Evolutionary conservation across 2,888 invertebrate species (phyloP).

Genomic region (Nysson spinosus): DNA sequence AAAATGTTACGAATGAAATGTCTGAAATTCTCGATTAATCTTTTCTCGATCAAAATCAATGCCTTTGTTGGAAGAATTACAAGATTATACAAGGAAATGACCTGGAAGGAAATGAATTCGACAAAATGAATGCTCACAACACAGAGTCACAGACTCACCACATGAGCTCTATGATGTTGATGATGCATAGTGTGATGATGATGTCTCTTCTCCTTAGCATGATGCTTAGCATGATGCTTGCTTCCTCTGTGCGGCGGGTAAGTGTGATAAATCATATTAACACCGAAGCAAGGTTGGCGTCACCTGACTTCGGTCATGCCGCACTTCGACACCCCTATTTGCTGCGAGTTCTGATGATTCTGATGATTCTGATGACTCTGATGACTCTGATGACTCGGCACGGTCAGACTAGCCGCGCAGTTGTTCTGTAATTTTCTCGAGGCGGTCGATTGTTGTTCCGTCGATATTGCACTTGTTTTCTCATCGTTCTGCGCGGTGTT

Average conservation of each 20-base stretch:
- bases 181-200: constrained; percentile 73
- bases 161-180: constrained; percentile 71
- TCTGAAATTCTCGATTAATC: too few relatives aligned
- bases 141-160: constrained; percentile 70
- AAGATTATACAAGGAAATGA: too few relatives aligned
- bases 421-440: constrained; percentile 40
- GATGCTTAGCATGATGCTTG: constrained; percentile 73
- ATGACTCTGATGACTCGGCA: constrained; percentile 46
- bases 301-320: constrained; percentile 71
- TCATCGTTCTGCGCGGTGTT: constrained; percentile 32
- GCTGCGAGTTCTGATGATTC: constrained; percentile 52
- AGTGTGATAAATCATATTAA: constrained; percentile 74
- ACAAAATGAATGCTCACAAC: too few relatives aligned
- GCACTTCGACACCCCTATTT: constrained; percentile 55
- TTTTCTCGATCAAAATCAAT: too few relatives aligned
- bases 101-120: too few relatives aligned
- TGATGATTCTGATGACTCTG: constrained; percentile 45
- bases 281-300: constrained; percentile 75
- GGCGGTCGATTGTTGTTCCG: constrained; percentile 8
- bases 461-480: constrained; percentile 23
- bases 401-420: constrained; percentile 30
- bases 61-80: too few relatives aligned
- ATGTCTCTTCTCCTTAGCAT: constrained; percentile 73
- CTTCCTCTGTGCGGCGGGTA: constrained; percentile 74
- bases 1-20: too few relatives aligned